Percentiles rank a stretch among this genome's conserved stretches.
phyloP scores from a whole-genome alignment of 2,113 vertebrate species.

The Hippocampus guttulatus region DNA sequence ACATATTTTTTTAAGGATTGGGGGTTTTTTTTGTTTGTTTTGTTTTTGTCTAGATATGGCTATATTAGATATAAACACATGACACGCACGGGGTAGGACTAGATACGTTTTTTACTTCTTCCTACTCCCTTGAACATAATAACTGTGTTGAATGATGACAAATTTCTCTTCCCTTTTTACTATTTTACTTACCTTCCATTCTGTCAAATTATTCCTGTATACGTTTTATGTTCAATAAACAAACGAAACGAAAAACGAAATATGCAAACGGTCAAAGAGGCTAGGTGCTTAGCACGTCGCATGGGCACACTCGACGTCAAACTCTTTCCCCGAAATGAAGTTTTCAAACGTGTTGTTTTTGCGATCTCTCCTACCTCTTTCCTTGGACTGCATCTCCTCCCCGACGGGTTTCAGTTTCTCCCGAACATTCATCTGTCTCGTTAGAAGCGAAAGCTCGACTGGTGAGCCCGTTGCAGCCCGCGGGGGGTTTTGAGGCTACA shows the following conservation, averaged over 20 bases:
- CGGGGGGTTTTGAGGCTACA: slow-evolving; percentile 48
- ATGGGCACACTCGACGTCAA: neutral
- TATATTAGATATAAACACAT: neutral
- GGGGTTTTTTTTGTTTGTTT: neutral
- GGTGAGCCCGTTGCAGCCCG: slow-evolving; percentile 38
- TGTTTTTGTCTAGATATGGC: neutral
- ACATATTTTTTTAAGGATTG: neutral
- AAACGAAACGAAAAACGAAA: too few relatives aligned
- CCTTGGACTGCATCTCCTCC: neutral
- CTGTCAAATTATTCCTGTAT: too few relatives aligned
- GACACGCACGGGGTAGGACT: too few relatives aligned
- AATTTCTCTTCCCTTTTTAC: too few relatives aligned
- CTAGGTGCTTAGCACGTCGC: neutral
- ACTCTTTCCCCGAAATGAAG: neutral
- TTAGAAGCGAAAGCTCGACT: slow-evolving; percentile 33
- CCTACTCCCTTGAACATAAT: too few relatives aligned
- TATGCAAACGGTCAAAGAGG: neutral
- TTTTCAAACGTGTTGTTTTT: neutral
- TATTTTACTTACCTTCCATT: too few relatives aligned
- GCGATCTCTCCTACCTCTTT: neutral
- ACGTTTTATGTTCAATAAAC: too few relatives aligned
- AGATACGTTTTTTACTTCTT: too few relatives aligned
- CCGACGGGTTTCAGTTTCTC: neutral
- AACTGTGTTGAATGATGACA: too few relatives aligned
- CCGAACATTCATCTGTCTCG: slow-evolving; percentile 50